phyloP scores from a whole-genome alignment of 2,113 vertebrate species.

The Tor tambroides region DNA sequence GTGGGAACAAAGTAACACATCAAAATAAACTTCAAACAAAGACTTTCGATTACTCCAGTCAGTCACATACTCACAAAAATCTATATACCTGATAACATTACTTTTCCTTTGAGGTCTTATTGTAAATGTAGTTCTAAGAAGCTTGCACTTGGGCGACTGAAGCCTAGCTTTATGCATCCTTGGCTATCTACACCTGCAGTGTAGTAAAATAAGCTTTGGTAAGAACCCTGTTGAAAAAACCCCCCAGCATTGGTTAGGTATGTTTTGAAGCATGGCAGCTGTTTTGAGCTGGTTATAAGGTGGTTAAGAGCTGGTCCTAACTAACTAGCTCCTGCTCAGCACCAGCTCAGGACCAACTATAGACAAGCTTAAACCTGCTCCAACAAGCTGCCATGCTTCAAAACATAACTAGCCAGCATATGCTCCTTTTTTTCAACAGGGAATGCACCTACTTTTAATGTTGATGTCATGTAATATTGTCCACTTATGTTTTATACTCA shows the following conservation, averaged over 20 bases:
- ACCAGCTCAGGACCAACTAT: too few relatives aligned
- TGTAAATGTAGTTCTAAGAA: neutral
- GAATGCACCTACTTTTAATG: neutral
- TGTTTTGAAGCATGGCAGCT: too few relatives aligned
- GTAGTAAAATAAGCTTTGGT: too few relatives aligned
- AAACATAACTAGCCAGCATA: too few relatives aligned
- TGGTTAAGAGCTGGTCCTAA: too few relatives aligned
- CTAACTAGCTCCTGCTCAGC: too few relatives aligned
- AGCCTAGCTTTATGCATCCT: neutral
- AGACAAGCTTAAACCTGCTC: too few relatives aligned
- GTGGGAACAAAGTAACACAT: neutral
- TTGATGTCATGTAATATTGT: neutral
- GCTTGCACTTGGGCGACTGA: neutral
- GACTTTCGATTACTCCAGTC: neutral
- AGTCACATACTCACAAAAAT: neutral
- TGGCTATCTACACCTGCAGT: neutral
- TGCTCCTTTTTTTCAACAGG: too few relatives aligned
- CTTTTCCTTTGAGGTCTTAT: neutral
- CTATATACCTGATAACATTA: neutral
- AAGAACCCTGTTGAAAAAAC: too few relatives aligned
- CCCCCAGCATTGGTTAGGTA: too few relatives aligned
- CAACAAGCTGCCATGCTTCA: too few relatives aligned
- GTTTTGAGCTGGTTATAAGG: too few relatives aligned
- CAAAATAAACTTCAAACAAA: constrained; percentile 13
- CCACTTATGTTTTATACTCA: neutral